A percentile compares a stretch with the other conserved stretches of the same genome.
These are phyloP conservation scores for Stegophylla sp. DNA, from an alignment of 2,888 invertebrate species.

Conservation along the genomic window DNA sequence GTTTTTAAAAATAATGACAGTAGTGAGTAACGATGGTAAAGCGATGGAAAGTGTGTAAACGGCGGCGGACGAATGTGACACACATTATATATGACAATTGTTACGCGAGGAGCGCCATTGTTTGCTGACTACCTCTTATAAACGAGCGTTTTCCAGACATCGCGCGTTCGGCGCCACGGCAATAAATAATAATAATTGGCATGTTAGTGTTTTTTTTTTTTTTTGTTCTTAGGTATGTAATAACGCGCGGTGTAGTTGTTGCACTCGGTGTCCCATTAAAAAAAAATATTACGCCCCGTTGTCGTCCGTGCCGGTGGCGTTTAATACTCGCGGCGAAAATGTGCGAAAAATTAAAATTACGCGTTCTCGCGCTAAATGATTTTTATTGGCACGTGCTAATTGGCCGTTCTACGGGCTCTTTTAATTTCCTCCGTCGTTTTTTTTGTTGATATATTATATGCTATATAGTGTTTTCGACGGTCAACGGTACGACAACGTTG, in stretches of 20 bases:
- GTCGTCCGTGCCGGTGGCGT: not conserved
- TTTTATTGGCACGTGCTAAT: no score
- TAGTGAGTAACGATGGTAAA: not conserved
- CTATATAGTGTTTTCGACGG: no score
- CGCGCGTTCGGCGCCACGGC: slow-evolving; percentile 16
- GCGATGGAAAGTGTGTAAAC: not conserved
- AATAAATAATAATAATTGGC: slow-evolving; percentile 24
- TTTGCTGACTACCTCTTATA: slow-evolving; percentile 35
- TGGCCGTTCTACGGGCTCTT: no score
- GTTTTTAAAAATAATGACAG: not conserved
- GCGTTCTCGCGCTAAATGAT: no score
- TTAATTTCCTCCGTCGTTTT: no score
- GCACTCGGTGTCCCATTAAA: not conserved
- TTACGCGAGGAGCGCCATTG: not conserved
- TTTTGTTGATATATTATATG: no score
- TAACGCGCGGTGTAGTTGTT: not conserved
- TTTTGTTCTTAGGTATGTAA: not conserved
- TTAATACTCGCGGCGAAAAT: not conserved
- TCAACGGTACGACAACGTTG: no score
- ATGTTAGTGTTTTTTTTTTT: no score
- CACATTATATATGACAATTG: slow-evolving; percentile 12
- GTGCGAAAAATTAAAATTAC: no score
- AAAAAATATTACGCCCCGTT: not conserved
- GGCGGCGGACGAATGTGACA: slow-evolving; percentile 5
- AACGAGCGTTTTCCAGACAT: slow-evolving; percentile 27